A percentile compares a stretch with the other conserved stretches of the same genome.
These are phyloP conservation scores for Equus przewalskii DNA, from an alignment of 2,113 vertebrate genomes.

Conservation along the genomic window DNA sequence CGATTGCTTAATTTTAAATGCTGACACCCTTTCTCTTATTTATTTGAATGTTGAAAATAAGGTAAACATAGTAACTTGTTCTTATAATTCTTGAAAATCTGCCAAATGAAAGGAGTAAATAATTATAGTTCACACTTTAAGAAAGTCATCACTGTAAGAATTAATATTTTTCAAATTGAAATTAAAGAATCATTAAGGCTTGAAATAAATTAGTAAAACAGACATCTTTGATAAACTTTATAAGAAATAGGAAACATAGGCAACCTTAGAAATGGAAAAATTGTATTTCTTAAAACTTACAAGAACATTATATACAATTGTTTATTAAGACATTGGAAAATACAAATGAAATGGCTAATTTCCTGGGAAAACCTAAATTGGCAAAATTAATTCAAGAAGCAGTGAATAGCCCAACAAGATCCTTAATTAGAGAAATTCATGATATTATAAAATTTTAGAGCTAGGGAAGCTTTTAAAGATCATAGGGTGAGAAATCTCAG, in stretches of 20 bases:
- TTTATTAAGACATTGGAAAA: background rate
- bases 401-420: background rate
- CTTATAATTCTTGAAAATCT: slow-evolving; percentile 34
- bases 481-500: background rate
- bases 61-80: background rate
- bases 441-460: background rate
- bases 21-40: background rate
- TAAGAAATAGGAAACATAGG: background rate
- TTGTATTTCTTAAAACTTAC: background rate
- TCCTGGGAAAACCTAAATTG: slow-evolving; percentile 7
- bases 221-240: background rate
- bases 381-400: slow-evolving; percentile 40
- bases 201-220: slow-evolving; percentile 20
- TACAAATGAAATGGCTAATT: background rate
- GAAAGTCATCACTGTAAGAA: background rate
- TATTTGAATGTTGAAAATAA: background rate
- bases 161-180: slow-evolving; percentile 36
- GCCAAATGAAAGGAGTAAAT: slow-evolving; percentile 36
- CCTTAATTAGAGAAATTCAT: background rate
- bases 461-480: background rate
- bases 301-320: background rate
- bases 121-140: background rate
- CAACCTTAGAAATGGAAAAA: slow-evolving; percentile 4
- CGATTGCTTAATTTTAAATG: slow-evolving; percentile 4
- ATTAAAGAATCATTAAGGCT: slow-evolving; percentile 12